phyloP scores from a whole-genome alignment of 2,113 vertebrate genomes.

The Microtus richardsoni region DNA sequence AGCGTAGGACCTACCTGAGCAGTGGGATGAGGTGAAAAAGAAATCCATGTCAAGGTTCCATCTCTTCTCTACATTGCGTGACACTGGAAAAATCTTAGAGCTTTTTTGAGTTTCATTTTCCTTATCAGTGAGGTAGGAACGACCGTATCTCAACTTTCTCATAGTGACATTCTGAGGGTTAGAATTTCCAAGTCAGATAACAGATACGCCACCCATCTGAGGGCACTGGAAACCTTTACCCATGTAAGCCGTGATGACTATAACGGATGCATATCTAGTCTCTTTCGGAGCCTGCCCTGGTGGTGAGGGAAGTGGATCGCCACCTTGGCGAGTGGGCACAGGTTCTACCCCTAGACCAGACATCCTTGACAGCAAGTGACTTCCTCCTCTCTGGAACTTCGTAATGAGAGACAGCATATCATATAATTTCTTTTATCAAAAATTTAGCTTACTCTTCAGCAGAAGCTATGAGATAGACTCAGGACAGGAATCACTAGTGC shows the following conservation, averaged over 20 bases:
- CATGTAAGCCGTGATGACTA: background rate
- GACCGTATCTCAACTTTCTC: background rate
- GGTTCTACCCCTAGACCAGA: background rate
- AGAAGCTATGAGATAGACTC: background rate
- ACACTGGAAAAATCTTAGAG: background rate
- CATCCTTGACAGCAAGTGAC: background rate
- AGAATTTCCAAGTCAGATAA: background rate
- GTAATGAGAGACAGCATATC: background rate
- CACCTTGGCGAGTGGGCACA: background rate
- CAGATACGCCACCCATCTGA: background rate
- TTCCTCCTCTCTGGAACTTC: slow-evolving; percentile 11
- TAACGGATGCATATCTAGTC: background rate
- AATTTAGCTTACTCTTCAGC: slow-evolving; percentile 29
- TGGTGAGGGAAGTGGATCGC: background rate
- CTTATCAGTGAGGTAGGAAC: slow-evolving; percentile 17
- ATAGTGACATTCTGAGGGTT: background rate
- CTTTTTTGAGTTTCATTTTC: slow-evolving; percentile 7
- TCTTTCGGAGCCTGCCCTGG: background rate
- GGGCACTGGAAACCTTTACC: background rate
- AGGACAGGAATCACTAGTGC: background rate
- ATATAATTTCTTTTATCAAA: background rate
- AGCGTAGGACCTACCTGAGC: background rate
- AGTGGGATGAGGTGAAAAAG: background rate
- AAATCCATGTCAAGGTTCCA: background rate
- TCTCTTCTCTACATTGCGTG: background rate